phyloP scores from a whole-genome alignment of 2,113 vertebrate genomes.

The Lampris megalopsis region DNA sequence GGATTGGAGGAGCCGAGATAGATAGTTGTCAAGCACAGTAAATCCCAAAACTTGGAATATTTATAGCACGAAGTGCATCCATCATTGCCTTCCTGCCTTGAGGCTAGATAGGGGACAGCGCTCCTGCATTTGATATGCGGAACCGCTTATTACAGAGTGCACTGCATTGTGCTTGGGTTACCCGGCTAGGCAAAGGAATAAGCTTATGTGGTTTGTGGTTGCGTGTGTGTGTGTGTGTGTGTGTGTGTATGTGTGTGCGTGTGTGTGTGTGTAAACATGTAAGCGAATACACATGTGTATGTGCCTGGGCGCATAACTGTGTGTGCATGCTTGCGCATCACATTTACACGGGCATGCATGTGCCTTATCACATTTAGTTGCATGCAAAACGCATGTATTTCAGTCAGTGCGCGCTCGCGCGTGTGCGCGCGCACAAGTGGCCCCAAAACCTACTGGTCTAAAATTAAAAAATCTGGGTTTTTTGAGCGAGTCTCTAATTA shows the following conservation, averaged over 20 bases:
- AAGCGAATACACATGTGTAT: conserved; percentile 21
- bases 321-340: conserved; percentile 20
- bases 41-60: conserved; percentile 30
- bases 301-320: conserved; percentile 24
- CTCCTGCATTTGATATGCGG: conserved; percentile 65
- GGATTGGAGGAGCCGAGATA: conserved; percentile 23
- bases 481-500: conserved; percentile 86
- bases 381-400: conserved; percentile 67
- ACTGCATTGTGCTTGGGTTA: conserved; percentile 79
- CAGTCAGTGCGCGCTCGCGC: conserved; percentile 24
- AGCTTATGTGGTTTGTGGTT: conserved; percentile 72
- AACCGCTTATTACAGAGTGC: conserved; percentile 76
- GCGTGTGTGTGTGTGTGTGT: conserved; percentile 18
- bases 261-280: conserved; percentile 26
- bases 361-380: conserved; percentile 73
- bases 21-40: conserved; percentile 26
- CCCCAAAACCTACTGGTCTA: conserved; percentile 79
- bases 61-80: conserved; percentile 32
- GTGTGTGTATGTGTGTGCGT: conserved; percentile 36
- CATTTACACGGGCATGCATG: conserved; percentile 61
- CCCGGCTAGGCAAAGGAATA: conserved; percentile 62
- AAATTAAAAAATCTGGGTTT: conserved; percentile 87
- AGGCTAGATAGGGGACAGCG: conserved; percentile 44
- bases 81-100: conserved; percentile 37
- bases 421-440: conserved; percentile 31